phyloP scores from a whole-genome alignment of 2,797 vertebrate species.

The Sphenodon punctatus region DNA sequence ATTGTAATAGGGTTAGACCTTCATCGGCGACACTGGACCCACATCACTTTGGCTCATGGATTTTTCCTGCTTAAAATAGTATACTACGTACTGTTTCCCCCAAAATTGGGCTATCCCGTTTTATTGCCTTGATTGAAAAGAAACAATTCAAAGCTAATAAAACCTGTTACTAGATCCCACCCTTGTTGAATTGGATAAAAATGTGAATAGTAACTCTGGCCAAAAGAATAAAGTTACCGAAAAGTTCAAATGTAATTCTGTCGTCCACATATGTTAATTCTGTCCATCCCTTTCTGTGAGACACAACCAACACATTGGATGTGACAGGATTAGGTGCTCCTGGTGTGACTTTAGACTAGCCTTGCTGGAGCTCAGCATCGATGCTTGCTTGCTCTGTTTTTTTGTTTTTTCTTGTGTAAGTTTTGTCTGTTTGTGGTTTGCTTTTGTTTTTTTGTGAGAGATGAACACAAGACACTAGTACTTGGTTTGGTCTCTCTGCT shows the following conservation, averaged over 20 bases:
- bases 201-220: too few species aligned
- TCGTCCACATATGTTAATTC: accelerated
- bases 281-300: not conserved
- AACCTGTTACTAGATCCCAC: too few species aligned
- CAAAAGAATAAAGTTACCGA: accelerated
- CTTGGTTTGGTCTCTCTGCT: not conserved
- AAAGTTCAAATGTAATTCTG: not conserved
- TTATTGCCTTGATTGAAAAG: too few species aligned
- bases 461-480: not conserved
- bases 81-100: too few species aligned
- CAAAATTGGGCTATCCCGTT: too few species aligned
- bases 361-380: not conserved
- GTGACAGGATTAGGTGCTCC: not conserved
- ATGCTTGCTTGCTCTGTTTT: accelerated
- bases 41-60: too few species aligned
- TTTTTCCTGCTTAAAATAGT: too few species aligned
- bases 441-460: not conserved
- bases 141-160: too few species aligned
- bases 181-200: too few species aligned
- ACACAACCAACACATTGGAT: accelerated
- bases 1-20: too few species aligned
- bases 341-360: accelerated
- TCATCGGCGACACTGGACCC: too few species aligned
- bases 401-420: not conserved
- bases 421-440: not conserved